Evolutionary conservation across 1,140 invertebrate species (phyloP).

Genomic region (Aethina tumida): DNA sequence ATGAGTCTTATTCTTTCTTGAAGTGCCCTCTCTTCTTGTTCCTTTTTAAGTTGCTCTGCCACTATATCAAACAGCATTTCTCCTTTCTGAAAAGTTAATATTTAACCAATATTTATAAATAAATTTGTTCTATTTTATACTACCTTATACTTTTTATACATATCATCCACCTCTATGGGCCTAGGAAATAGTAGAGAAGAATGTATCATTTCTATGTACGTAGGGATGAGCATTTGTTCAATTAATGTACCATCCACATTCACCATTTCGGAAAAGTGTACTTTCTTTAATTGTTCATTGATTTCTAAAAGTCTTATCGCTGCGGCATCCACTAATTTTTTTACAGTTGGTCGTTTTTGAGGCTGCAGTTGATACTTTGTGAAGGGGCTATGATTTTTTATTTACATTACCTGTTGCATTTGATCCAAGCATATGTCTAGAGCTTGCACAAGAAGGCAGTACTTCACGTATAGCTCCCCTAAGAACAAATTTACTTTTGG

Average conservation of each 20-base stretch:
- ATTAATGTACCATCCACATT: constrained; percentile 52
- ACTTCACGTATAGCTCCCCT: constrained; percentile 28
- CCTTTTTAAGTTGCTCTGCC: constrained; percentile 3
- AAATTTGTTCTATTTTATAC: constrained; percentile 5
- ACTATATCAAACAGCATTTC: constrained; percentile 15
- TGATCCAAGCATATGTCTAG: constrained; percentile 28
- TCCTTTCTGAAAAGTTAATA: constrained; percentile 13
- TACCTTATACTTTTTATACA: constrained; percentile 27
- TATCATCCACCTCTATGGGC: constrained; percentile 22
- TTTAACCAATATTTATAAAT: constrained; percentile 1
- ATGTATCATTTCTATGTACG: constrained; percentile 38
- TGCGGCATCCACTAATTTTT: constrained; percentile 30
- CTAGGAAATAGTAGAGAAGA: constrained; percentile 25
- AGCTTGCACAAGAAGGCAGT: constrained; percentile 28
- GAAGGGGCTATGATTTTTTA: not conserved
- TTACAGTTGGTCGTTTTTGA: constrained; percentile 27
- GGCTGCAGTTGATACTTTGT: constrained; percentile 11
- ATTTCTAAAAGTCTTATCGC: constrained; percentile 30
- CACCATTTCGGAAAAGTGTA: constrained; percentile 42
- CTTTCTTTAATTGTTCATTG: constrained; percentile 35
- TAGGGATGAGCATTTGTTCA: constrained; percentile 47
- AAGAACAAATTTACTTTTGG: constrained; percentile 22
- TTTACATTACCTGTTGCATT: constrained; percentile 21
- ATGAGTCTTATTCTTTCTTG: constrained; percentile 8
- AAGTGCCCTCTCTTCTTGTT: constrained; percentile 3